Conservation (phyloP, 1,140 invertebrate species). For the Meloidogyne hapla region DNA sequence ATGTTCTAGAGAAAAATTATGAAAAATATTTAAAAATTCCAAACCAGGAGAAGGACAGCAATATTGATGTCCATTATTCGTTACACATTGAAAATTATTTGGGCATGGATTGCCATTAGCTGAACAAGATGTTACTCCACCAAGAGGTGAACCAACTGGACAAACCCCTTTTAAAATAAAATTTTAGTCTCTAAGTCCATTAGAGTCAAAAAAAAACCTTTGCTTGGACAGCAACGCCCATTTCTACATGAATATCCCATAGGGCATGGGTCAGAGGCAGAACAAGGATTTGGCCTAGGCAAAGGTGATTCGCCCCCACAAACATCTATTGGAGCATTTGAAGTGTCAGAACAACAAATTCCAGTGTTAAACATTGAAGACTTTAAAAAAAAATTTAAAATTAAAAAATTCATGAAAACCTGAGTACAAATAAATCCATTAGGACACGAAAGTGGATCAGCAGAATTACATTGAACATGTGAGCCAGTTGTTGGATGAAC, state of each 20-base stretch:
- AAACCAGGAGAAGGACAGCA: slow-evolving; percentile 58
- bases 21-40: too few species aligned
- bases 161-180: slow-evolving; percentile 46
- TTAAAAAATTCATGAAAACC: slow-evolving; percentile 12
- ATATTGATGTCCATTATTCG: slow-evolving; percentile 57
- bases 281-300: slow-evolving; percentile 53
- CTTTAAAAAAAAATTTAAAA: slow-evolving; percentile 29
- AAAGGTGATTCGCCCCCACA: slow-evolving; percentile 57
- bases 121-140: slow-evolving; percentile 58
- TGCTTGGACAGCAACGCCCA: slow-evolving; percentile 59
- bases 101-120: slow-evolving; percentile 55
- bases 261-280: slow-evolving; percentile 55
- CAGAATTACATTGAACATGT: slow-evolving; percentile 56
- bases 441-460: slow-evolving; percentile 49
- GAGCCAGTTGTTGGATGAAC: slow-evolving; percentile 55
- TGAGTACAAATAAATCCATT: slow-evolving; percentile 28
- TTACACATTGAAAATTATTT: slow-evolving; percentile 62
- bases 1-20: slow-evolving; percentile 43
- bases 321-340: slow-evolving; percentile 48
- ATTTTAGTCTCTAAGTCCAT: neutral
- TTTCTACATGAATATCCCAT: slow-evolving; percentile 54
- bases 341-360: slow-evolving; percentile 53
- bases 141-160: slow-evolving; percentile 57
- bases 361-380: slow-evolving; percentile 52
- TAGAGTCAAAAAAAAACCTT: slow-evolving; percentile 17